Evolutionary conservation across 2,888 invertebrate genomes (phyloP).

Genomic region (Caenorhabditis sp.): DNA sequence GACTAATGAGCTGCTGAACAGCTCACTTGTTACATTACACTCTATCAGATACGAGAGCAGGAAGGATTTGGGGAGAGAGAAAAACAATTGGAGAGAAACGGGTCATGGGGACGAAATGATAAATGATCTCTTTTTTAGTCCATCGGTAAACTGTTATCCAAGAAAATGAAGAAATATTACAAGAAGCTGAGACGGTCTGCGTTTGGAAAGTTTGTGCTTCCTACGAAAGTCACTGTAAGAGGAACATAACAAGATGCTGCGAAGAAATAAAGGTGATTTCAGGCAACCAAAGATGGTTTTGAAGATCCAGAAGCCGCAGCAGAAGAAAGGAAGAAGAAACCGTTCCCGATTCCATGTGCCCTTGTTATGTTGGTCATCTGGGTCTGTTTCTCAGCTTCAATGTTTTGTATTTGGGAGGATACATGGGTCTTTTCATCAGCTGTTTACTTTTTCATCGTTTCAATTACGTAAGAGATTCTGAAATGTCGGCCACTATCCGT

Average conservation of each 20-base stretch:
- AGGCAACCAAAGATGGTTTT: conserved; percentile 46
- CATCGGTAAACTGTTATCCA: conserved; percentile 78
- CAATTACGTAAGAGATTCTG: conserved; percentile 75
- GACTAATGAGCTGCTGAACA: conserved; percentile 59
- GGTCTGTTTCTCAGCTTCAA: conserved; percentile 78
- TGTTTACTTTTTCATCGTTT: conserved; percentile 83
- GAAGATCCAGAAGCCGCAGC: conserved; percentile 38
- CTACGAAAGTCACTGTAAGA: conserved; percentile 38
- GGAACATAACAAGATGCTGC: neutral
- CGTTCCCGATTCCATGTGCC: conserved; percentile 81
- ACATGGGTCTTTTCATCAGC: conserved; percentile 76
- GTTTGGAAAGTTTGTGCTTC: conserved; percentile 35
- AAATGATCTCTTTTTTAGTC: conserved; percentile 64
- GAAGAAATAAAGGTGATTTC: neutral
- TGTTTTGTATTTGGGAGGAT: conserved; percentile 72
- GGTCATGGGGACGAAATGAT: neutral
- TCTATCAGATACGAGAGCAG: conserved; percentile 30
- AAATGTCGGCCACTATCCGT: too few relatives aligned
- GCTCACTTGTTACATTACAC: conserved; percentile 57
- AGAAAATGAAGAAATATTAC: conserved; percentile 78
- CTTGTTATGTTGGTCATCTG: conserved; percentile 79
- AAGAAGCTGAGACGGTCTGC: conserved; percentile 72
- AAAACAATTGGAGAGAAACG: conserved; percentile 2
- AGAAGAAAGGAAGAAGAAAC: conserved; percentile 58
- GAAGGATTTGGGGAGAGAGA: neutral